Base-by-base conservation (phyloP, 2,888 invertebrate genomes). In the Drosophila fungiperda region DNA sequence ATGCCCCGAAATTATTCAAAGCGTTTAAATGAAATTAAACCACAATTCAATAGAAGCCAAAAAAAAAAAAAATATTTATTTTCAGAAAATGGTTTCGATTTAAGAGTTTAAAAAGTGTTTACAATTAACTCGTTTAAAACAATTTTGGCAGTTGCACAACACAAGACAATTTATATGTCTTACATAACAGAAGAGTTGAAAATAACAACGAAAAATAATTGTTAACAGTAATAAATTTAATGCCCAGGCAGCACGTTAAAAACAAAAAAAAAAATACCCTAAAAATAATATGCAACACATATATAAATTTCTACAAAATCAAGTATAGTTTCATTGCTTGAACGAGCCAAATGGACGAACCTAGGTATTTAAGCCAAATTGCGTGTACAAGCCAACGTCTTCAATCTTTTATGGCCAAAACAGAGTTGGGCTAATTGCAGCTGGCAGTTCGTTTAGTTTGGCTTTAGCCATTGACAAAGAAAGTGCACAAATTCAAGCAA, bases 401-500 rank as follows among this genome's bases (percentile, higher is more conserved):
- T 67, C 65, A 74, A 73, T 79, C 75, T 89, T 85, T 83, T 80
- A 85, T 80, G 74, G 64, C 80, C 52, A 68, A 62, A 55, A 33
- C n/a, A 49, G 40, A 68, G 63, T 67, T 71, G 40, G 68, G 87
- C 80, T 88, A 86, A 84, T 88, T 88, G 83, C 78, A 73, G 69
- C 52, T 54, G 45, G 42, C 54, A 62, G 75, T 82, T 70, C 68
- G 59, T 68, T 57, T 52, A 68, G 57, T 61, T 72, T 72, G 71
- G 63, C 73, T 68, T 86, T 78, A 73, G 68, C 70, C 62, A 68
- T 71, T 66, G 60, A 67, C 55, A 83, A 89, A 85, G 85, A 85
- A 85, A 85, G 85, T 87, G 87, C 87, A 87, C 82, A 77, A 66
- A 70, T 65, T 74, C 71, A 75, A 71, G 70, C 70, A 65, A 76